phyloP scores from a whole-genome alignment of 1,140 invertebrate genomes.

The Nephotettix cincticeps region DNA sequence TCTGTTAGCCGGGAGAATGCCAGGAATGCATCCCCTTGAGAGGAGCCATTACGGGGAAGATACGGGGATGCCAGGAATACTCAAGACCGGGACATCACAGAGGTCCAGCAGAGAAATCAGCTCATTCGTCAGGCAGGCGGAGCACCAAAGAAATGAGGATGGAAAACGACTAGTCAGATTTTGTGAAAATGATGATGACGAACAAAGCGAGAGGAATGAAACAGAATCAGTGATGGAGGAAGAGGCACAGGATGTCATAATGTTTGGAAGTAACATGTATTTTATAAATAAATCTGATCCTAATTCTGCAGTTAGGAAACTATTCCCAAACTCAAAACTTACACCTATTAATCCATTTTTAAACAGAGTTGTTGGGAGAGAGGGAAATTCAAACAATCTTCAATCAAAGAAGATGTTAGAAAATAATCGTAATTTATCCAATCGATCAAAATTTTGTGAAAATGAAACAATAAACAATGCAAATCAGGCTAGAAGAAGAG shows the following conservation, averaged over 20 bases:
- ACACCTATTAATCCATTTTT: conserved; percentile 9
- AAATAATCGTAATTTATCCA: conserved; percentile 24
- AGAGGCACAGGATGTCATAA: conserved; percentile 59
- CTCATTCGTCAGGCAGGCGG: background rate
- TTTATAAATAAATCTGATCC: conserved; percentile 54
- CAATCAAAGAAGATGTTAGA: conserved; percentile 44
- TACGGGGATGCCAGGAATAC: background rate
- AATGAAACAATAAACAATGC: conserved; percentile 33
- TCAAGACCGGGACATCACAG: background rate
- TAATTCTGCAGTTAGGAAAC: conserved; percentile 70
- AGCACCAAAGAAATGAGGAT: conserved; percentile 12
- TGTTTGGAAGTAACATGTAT: conserved; percentile 38
- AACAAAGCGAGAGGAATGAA: conserved; percentile 43
- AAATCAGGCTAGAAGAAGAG: conserved; percentile 51
- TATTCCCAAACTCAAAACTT: conserved; percentile 64
- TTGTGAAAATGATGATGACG: conserved; percentile 42
- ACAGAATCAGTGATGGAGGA: conserved; percentile 50
- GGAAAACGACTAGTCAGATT: conserved; percentile 37
- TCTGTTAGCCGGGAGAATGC: background rate
- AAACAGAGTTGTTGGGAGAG: conserved; percentile 44
- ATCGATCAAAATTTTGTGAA: conserved; percentile 32
- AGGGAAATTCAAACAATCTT: conserved; percentile 28
- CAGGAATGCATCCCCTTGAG: background rate
- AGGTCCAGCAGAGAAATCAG: background rate
- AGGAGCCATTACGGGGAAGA: background rate